phyloP scores from a whole-genome alignment of 1,140 invertebrate species.

The Anastrepha obliqua region DNA sequence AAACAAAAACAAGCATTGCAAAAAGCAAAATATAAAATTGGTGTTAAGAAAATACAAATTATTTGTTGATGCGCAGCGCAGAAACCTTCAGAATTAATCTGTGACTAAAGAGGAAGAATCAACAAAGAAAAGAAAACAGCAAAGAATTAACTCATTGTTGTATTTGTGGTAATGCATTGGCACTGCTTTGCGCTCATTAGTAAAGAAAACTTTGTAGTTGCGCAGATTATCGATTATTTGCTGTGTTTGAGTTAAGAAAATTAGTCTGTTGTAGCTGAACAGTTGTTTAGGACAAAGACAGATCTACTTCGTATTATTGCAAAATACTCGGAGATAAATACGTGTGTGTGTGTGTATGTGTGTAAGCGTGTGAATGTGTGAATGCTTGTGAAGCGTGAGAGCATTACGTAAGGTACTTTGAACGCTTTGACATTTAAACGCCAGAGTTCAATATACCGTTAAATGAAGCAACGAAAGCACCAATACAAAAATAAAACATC shows the following conservation, averaged over 20 bases:
- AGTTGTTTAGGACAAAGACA: no score
- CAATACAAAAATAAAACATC: neutral
- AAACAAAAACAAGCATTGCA: neutral
- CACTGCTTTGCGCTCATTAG: neutral
- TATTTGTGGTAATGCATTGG: neutral
- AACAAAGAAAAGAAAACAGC: neutral
- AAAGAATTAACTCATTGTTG: neutral
- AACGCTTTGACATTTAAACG: conserved; percentile 32
- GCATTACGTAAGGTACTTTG: neutral
- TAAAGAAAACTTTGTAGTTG: neutral
- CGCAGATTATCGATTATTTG: no score
- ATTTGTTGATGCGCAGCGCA: neutral
- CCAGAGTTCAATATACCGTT: conserved; percentile 40
- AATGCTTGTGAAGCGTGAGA: neutral
- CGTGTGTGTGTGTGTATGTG: neutral
- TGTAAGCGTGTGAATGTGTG: neutral
- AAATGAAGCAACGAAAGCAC: conserved; percentile 5
- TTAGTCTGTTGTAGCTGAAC: no score
- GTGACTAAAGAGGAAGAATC: neutral
- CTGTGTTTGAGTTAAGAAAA: no score
- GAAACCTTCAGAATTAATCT: neutral
- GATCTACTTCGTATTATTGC: no score
- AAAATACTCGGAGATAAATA: neutral
- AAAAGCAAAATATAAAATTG: neutral
- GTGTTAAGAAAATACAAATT: neutral